A percentile compares a stretch with the other conserved stretches of the same genome.
Conservation (phyloP, 2,888 invertebrate species). For the Arctia plantaginis region DNA sequence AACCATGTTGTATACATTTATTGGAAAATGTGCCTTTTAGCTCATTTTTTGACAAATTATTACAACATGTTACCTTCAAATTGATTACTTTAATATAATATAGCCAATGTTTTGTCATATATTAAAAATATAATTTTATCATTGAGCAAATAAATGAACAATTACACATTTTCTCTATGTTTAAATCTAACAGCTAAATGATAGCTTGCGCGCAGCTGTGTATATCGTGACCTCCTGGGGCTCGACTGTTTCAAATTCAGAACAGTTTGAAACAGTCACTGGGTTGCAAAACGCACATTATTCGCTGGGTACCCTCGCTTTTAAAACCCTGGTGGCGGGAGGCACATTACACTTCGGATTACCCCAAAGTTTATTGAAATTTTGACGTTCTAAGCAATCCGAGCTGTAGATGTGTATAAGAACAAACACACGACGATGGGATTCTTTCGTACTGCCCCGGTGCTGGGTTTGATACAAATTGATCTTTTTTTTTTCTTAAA, state of each 20-base stretch:
- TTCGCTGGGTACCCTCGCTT: slow-evolving; percentile 75
- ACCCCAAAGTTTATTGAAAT: slow-evolving; percentile 17
- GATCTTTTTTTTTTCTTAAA: background rate
- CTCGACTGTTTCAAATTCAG: slow-evolving; percentile 67
- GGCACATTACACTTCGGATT: slow-evolving; percentile 51
- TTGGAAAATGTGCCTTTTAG: background rate
- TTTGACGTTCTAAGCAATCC: slow-evolving; percentile 40
- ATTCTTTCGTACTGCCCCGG: slow-evolving; percentile 29
- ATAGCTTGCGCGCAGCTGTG: slow-evolving; percentile 84
- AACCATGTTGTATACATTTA: background rate
- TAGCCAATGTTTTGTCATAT: background rate
- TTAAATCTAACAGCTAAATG: slow-evolving; percentile 79
- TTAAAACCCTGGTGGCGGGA: slow-evolving; percentile 83
- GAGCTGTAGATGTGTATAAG: slow-evolving; percentile 57
- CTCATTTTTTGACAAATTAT: background rate
- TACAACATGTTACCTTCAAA: background rate
- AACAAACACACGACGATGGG: slow-evolving; percentile 67
- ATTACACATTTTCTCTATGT: slow-evolving; percentile 34
- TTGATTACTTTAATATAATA: too few species aligned
- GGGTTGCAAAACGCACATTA: slow-evolving; percentile 65
- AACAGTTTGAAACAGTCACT: slow-evolving; percentile 61
- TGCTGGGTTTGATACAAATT: slow-evolving; percentile 12
- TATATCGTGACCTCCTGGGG: slow-evolving; percentile 82
- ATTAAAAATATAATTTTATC: background rate
- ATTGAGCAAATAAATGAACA: slow-evolving; percentile 14